Percentiles rank a stretch among this genome's conserved stretches.
These are phyloP conservation scores for Drosophila eohydei DNA, from an alignment of 2,888 invertebrate genomes.

Conservation along the genomic window DNA sequence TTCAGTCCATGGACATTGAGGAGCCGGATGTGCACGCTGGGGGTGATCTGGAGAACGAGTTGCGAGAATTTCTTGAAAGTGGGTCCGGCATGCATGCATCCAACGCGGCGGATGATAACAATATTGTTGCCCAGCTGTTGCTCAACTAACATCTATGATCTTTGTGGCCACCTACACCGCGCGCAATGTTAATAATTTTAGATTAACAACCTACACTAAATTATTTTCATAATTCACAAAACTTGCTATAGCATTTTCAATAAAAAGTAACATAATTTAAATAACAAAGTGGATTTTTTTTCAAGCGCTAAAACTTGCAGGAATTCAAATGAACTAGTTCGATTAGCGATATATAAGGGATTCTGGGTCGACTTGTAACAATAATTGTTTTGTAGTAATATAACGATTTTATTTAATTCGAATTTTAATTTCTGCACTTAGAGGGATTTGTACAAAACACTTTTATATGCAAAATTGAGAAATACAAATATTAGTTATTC, in stretches of 20 bases:
- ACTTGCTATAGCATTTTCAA: slow-evolving; percentile 46
- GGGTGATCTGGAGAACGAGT: slow-evolving; percentile 88
- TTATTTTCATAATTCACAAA: slow-evolving; percentile 65
- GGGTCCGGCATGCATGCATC: slow-evolving; percentile 86
- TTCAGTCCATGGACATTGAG: slow-evolving; percentile 83
- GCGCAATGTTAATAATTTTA: slow-evolving; percentile 56
- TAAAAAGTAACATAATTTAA: slow-evolving; percentile 33
- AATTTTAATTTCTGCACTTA: neutral
- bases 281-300: neutral
- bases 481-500: neutral
- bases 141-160: slow-evolving; percentile 64
- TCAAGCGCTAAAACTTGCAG: neutral
- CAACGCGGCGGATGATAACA: slow-evolving; percentile 83
- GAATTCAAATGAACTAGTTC: slow-evolving; percentile 1
- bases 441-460: neutral
- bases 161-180: slow-evolving; percentile 5
- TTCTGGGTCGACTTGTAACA: neutral
- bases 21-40: slow-evolving; percentile 77
- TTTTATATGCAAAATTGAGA: neutral
- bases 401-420: neutral
- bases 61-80: slow-evolving; percentile 90
- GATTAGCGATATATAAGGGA: neutral
- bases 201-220: slow-evolving; percentile 47
- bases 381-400: neutral
- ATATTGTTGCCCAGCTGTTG: slow-evolving; percentile 80